Evolutionary conservation across 2,888 invertebrate genomes (phyloP), one percentile per base, ranked within the genome.

Genomic region (Tolmerus cingulatus): DNA sequence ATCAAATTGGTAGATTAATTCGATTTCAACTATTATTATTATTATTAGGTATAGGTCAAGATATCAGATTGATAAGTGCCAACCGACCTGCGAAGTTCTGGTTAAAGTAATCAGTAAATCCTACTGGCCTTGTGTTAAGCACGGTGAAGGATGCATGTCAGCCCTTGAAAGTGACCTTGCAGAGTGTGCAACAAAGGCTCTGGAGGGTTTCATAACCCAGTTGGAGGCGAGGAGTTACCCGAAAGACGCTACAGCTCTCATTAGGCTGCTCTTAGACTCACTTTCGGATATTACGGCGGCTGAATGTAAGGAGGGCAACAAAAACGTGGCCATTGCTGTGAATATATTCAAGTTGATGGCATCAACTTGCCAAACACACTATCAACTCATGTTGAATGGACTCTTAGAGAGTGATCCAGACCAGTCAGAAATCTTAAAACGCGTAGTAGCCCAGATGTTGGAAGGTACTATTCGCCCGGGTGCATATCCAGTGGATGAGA

Each of bases 401-500:
- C 91, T 92, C 8, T 90, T 91, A 9, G 90, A 91, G 2, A 57
- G n/a, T 40, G 91, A 92, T 89, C 90, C 91, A 1, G 93, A 94
- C 66, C 91, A 93, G 40, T 93, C 93, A 30, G 93, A 94, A 89
- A 93, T 95, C 30, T 94, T 51, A 92, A 94, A 91, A 66, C 93
- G 95, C 87, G 91, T 97, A 74, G 94, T 98, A 0, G 94, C 95
- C 88, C 94, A 97, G 87, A 93, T 98, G 88, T 92, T 98, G 86
- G 95, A 95, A 87, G 97, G 97, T 90, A 96, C 97, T 74, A 95
- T 96, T 88, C 95, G 95, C 89, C 95, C 93, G 2, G 98, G 98
- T 0, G 94, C 96, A 89, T 98, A 97, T 93, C 98, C 98, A 0
- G 94, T 96, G 4, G 97, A 98, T 90, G 98, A 98, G 93, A 96